These are phyloP conservation scores for Lordiphosa clarofinis DNA, from an alignment of 1,140 invertebrate genomes.

Conservation along the genomic window DNA sequence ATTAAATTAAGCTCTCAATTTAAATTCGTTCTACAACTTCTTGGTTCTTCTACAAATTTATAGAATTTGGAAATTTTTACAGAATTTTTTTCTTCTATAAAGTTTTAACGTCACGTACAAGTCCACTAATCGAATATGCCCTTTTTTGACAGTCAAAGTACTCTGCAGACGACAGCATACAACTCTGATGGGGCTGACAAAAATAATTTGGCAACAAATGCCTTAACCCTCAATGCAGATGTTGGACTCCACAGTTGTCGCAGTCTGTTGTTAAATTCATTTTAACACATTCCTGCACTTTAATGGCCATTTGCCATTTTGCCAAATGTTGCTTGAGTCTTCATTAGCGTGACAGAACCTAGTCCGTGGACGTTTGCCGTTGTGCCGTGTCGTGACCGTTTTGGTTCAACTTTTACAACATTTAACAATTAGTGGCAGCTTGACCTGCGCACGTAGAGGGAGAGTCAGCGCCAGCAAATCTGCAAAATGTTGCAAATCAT, in stretches of 20 bases:
- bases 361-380: too few species aligned
- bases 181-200: conserved; percentile 23
- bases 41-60: too few species aligned
- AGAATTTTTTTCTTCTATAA: too few species aligned
- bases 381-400: conserved; percentile 4
- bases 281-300: conserved; percentile 48
- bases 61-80: too few species aligned
- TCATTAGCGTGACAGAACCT: not conserved
- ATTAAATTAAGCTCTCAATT: too few species aligned
- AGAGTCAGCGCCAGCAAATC: not conserved
- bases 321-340: conserved; percentile 29
- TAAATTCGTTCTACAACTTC: too few species aligned
- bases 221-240: too few species aligned
- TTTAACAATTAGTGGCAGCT: conserved; percentile 57
- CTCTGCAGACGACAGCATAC: too few species aligned
- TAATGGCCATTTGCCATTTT: conserved; percentile 47
- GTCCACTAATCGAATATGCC: too few species aligned
- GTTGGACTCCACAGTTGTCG: too few species aligned
- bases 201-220: conserved; percentile 23
- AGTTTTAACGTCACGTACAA: too few species aligned
- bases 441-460: conserved; percentile 24
- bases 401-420: conserved; percentile 23
- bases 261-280: conserved; percentile 56
- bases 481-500: conserved; percentile 31
- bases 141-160: too few species aligned